Evolutionary conservation across 2,888 invertebrate species (phyloP).

Genomic region (Yponomeuta malinellus): DNA sequence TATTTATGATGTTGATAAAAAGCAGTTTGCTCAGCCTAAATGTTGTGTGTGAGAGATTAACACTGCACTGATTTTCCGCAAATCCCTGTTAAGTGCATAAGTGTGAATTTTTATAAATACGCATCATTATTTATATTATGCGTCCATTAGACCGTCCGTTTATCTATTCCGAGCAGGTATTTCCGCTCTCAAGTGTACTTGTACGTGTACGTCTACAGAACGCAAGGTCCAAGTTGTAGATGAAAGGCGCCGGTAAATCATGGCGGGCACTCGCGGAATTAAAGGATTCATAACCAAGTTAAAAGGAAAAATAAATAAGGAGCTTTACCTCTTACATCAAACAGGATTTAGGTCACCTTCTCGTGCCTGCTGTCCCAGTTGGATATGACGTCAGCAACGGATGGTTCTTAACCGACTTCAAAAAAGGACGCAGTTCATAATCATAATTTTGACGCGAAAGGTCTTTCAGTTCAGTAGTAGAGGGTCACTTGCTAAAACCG

Average conservation of each 20-base stretch:
- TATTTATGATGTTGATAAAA: too few relatives aligned
- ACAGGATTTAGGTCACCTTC: constrained; percentile 6
- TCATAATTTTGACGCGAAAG: too few relatives aligned
- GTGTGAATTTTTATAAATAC: too few relatives aligned
- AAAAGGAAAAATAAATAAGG: constrained; percentile 8
- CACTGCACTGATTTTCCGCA: too few relatives aligned
- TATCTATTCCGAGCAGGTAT: background rate
- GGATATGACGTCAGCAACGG: background rate
- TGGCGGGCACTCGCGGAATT: constrained; percentile 7
- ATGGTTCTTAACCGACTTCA: background rate
- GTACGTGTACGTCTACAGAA: background rate
- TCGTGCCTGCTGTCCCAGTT: background rate
- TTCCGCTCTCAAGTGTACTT: background rate
- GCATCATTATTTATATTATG: too few relatives aligned
- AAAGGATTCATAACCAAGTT: constrained; percentile 9
- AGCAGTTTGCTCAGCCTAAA: too few relatives aligned
- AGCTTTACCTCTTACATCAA: background rate
- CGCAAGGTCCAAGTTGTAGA: background rate
- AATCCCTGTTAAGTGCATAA: too few relatives aligned
- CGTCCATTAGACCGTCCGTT: too few relatives aligned
- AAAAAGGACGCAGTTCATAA: too few relatives aligned
- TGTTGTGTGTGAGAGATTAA: too few relatives aligned
- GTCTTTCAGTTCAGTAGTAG: too few relatives aligned
- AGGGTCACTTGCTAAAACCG: too few relatives aligned
- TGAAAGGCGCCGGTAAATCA: constrained; percentile 2